Conservation (phyloP, 2,888 invertebrate genomes). For the Polydesmus complanatus region DNA sequence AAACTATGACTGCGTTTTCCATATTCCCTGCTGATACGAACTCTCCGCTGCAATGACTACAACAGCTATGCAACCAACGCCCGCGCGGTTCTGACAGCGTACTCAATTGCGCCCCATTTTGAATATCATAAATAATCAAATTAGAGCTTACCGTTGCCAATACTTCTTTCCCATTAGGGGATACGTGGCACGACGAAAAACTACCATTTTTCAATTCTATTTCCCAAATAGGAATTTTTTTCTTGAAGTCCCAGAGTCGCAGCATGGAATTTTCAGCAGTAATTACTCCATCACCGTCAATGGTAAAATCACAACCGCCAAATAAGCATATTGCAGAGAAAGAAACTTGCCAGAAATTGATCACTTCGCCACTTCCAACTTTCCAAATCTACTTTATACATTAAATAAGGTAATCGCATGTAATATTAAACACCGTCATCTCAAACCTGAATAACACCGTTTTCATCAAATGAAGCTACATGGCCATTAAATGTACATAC, state of each 20-base stretch:
- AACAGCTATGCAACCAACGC: not conserved
- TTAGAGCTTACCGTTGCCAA: slow-evolving; percentile 46
- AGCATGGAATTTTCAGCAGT: slow-evolving; percentile 14
- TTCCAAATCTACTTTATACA: slow-evolving; percentile 16
- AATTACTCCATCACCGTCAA: slow-evolving; percentile 11
- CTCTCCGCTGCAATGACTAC: slow-evolving; percentile 9
- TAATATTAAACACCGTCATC: no score
- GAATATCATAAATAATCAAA: slow-evolving; percentile 42
- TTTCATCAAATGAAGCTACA: slow-evolving; percentile 18
- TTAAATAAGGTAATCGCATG: not conserved
- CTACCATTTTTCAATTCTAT: not conserved
- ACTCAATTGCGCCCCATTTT: slow-evolving; percentile 13
- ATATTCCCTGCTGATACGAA: slow-evolving; percentile 20
- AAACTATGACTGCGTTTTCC: slow-evolving; percentile 16
- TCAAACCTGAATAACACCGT: slow-evolving; percentile 11
- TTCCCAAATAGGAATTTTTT: slow-evolving; percentile 4
- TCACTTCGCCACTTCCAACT: slow-evolving; percentile 12
- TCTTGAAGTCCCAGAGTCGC: slow-evolving; percentile 11
- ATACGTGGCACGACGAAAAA: slow-evolving; percentile 3
- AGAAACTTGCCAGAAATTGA: slow-evolving; percentile 17
- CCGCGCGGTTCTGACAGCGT: slow-evolving; percentile 2
- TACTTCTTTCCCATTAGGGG: slow-evolving; percentile 38
- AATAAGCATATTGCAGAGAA: slow-evolving; percentile 14
- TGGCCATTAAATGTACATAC: not conserved
- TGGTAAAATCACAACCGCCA: slow-evolving; percentile 16